Percentiles rank a stretch among this genome's conserved stretches.
These are phyloP conservation scores for Nycticebus coucang DNA, from an alignment of 2,113 vertebrate genomes.

Conservation along the genomic window DNA sequence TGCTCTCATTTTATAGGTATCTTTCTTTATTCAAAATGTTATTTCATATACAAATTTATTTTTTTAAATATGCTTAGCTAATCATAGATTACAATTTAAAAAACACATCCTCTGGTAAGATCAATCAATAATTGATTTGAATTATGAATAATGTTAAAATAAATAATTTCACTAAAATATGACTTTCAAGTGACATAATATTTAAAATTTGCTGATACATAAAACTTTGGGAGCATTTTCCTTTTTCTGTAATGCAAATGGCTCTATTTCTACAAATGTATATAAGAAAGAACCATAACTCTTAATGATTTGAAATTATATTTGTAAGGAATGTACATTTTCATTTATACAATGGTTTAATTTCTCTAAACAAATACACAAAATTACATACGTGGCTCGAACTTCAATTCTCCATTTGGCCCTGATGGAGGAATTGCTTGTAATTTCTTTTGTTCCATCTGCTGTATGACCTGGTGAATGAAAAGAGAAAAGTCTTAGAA, in stretches of 20 bases:
- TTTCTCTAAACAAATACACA: conserved; percentile 48
- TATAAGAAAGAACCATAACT: conserved; percentile 23
- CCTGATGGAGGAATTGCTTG: conserved; percentile 87
- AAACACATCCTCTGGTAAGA: conserved; percentile 17
- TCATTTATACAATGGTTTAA: not conserved
- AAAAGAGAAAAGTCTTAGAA: conserved; percentile 51
- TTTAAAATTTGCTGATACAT: conserved; percentile 25
- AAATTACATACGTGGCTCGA: conserved; percentile 85
- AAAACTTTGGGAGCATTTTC: conserved; percentile 9
- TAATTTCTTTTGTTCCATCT: conserved; percentile 94
- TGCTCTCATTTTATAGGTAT: conserved; percentile 52
- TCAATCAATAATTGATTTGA: conserved; percentile 13
- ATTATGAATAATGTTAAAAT: conserved; percentile 60
- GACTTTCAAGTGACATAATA: conserved; percentile 19
- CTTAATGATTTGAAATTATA: conserved; percentile 47
- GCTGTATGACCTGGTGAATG: conserved; percentile 90
- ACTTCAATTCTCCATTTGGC: conserved; percentile 86
- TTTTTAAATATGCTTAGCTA: conserved; percentile 5
- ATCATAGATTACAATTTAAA: not conserved
- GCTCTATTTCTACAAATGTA: not conserved
- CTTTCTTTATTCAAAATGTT: conserved; percentile 40
- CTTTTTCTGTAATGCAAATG: conserved; percentile 29
- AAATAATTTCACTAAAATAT: conserved; percentile 25
- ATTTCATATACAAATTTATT: conserved; percentile 30
- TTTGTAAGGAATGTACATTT: conserved; percentile 28